phyloP scores from a whole-genome alignment of 2,888 invertebrate genomes.

The Peribatodes rhomboidaria region DNA sequence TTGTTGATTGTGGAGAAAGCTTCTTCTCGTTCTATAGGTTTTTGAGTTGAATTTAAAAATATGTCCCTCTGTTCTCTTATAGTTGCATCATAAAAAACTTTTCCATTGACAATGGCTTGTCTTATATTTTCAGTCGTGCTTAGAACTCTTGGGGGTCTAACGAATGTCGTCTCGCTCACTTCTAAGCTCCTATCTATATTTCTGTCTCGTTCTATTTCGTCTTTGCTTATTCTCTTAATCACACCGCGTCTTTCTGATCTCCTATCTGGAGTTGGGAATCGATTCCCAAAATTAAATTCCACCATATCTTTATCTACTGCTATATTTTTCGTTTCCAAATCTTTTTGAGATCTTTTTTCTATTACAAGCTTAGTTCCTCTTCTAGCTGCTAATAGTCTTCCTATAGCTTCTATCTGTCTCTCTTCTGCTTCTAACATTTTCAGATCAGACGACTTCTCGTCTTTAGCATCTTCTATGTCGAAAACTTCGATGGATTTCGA shows the following conservation, averaged over 20 bases:
- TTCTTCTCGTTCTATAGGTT: conserved; percentile 53
- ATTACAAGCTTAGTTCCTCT: conserved; percentile 73
- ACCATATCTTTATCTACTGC: conserved; percentile 71
- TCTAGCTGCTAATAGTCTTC: conserved; percentile 74
- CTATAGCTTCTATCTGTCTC: conserved; percentile 82
- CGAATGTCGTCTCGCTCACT: conserved; percentile 80
- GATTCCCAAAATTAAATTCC: conserved; percentile 76
- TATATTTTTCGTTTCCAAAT: conserved; percentile 74
- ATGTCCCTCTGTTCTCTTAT: conserved; percentile 74
- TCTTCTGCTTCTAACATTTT: conserved; percentile 82
- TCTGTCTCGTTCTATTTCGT: conserved; percentile 74
- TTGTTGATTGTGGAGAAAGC: conserved; percentile 30
- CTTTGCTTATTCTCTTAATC: conserved; percentile 77
- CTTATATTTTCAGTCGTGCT: conserved; percentile 77
- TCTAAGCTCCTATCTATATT: conserved; percentile 73
- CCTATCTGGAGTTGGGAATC: conserved; percentile 71
- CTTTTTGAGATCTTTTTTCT: conserved; percentile 77
- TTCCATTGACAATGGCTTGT: conserved; percentile 80
- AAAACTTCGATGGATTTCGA: conserved; percentile 78
- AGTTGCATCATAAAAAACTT: conserved; percentile 81
- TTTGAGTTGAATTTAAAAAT: conserved; percentile 64
- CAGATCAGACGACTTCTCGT: conserved; percentile 69
- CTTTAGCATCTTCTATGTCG: conserved; percentile 76
- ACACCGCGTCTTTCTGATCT: conserved; percentile 74
- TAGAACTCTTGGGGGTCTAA: conserved; percentile 76